phyloP scores from a whole-genome alignment of 2,113 vertebrate genomes.

The Lampris megalopsis region DNA sequence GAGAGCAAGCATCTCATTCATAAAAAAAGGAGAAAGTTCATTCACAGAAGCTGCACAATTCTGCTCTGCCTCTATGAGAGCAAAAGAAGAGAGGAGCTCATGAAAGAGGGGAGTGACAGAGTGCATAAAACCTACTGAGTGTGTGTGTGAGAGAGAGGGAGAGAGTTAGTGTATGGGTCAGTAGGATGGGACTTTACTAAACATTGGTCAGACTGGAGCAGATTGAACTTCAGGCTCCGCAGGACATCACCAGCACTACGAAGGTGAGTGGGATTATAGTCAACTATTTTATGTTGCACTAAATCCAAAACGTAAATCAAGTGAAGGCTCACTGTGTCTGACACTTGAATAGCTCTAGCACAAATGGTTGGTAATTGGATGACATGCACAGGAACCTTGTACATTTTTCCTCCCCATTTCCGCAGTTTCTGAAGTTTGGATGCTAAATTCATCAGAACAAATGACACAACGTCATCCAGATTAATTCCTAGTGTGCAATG shows the following conservation, averaged over 20 bases:
- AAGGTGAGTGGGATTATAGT: slow-evolving; percentile 61
- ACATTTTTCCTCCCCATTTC: slow-evolving; percentile 2
- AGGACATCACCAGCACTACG: slow-evolving; percentile 44
- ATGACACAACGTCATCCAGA: neutral
- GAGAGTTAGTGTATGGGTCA: slow-evolving; percentile 33
- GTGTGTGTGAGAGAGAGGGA: neutral
- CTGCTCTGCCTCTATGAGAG: slow-evolving; percentile 46
- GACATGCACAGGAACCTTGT: neutral
- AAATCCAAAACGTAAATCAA: neutral
- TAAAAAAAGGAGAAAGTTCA: slow-evolving; percentile 86
- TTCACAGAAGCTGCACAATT: slow-evolving; percentile 88
- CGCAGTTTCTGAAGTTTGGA: neutral
- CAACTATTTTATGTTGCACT: neutral
- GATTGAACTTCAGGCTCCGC: slow-evolving; percentile 40
- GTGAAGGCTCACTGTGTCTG: no score
- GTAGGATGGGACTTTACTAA: slow-evolving; percentile 40
- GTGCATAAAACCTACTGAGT: slow-evolving; percentile 21
- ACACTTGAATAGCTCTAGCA: no score
- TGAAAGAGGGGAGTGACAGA: slow-evolving; percentile 43
- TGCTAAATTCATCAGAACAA: neutral
- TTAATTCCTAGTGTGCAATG: neutral
- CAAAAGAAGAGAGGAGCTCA: slow-evolving; percentile 22
- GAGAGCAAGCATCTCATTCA: slow-evolving; percentile 81
- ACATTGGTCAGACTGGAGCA: slow-evolving; percentile 33
- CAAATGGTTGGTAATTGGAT: neutral